These are phyloP conservation scores for Embiotoca jacksoni DNA, from an alignment of 2,113 vertebrate species.

Conservation along the genomic window DNA sequence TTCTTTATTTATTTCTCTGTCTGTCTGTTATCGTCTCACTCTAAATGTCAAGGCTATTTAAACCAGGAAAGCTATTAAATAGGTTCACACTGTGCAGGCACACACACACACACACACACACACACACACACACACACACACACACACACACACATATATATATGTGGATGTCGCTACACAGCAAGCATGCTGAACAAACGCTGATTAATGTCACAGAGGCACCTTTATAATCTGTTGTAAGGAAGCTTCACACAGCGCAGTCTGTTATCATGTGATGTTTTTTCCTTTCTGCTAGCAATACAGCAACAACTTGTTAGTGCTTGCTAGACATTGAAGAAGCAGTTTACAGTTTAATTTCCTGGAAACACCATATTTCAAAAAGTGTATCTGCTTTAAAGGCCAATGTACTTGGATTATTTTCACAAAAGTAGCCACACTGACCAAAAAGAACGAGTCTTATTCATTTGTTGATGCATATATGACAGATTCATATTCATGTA, in stretches of 20 bases:
- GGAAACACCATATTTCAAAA: neutral
- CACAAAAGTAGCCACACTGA: neutral
- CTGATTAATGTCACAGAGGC: constrained; percentile 25
- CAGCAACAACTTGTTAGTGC: neutral
- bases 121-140: no score
- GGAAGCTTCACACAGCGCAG: neutral
- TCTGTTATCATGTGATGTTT: constrained; percentile 9
- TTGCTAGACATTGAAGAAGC: constrained; percentile 1
- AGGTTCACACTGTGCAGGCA: constrained; percentile 2
- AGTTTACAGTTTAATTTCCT: constrained; percentile 5
- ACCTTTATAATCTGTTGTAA: constrained; percentile 16
- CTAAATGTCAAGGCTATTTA: constrained; percentile 51
- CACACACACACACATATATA: neutral
- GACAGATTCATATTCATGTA: neutral
- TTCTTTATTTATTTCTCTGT: constrained; percentile 1
- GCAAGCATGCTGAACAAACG: constrained; percentile 23
- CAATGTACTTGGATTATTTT: neutral
- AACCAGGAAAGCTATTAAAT: constrained; percentile 42
- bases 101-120: constrained; percentile 6
- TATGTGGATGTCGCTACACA: neutral
- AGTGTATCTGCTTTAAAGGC: neutral
- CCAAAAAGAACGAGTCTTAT: neutral
- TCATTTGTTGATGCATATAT: constrained; percentile 1
- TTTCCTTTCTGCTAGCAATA: constrained; percentile 11
- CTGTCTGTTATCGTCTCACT: constrained; percentile 1